A percentile compares a stretch with the other conserved stretches of the same genome.
Conservation (phyloP, 2,888 invertebrate genomes). For the Cheilosia variabilis region DNA sequence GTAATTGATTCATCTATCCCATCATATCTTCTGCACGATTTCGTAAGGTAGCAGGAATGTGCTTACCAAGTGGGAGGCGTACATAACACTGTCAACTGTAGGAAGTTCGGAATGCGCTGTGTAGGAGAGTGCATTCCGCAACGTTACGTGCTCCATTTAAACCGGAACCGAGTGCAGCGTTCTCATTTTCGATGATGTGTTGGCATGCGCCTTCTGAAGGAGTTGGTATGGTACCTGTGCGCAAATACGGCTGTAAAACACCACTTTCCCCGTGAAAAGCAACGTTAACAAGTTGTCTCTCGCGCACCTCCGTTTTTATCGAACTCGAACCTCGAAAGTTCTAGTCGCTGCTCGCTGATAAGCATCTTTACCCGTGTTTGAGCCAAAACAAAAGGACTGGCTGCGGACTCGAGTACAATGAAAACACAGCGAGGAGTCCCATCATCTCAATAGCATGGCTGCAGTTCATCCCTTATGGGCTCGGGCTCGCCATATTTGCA, state of each 20-base stretch:
- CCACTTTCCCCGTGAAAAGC: conserved; percentile 62
- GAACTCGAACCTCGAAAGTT: conserved; percentile 54
- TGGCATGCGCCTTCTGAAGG: conserved; percentile 28
- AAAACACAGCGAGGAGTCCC: conserved; percentile 71
- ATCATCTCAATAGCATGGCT: conserved; percentile 43
- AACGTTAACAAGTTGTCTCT: conserved; percentile 71
- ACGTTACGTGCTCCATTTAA: conserved; percentile 23
- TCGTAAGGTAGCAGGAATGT: conserved; percentile 67
- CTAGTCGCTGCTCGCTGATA: conserved; percentile 61
- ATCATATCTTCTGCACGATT: conserved; percentile 62
- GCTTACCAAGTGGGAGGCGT: conserved; percentile 33
- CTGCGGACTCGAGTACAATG: conserved; percentile 42
- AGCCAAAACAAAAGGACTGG: conserved; percentile 66
- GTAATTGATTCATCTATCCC: conserved; percentile 70
- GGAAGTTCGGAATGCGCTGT: conserved; percentile 47
- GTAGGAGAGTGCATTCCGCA: conserved; percentile 49
- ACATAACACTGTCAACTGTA: conserved; percentile 30
- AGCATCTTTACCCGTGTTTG: conserved; percentile 69
- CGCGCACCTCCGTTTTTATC: conserved; percentile 41
- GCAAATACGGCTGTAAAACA: conserved; percentile 54
- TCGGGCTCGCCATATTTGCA: conserved; percentile 53
- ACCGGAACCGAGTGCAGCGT: conserved; percentile 34
- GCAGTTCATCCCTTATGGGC: conserved; percentile 65
- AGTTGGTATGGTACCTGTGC: conserved; percentile 32
- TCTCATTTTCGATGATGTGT: conserved; percentile 25